Evolutionary conservation across 2,113 vertebrate species (phyloP), one percentile per base, ranked within the genome.

Genomic region (Cairina moschata): DNA sequence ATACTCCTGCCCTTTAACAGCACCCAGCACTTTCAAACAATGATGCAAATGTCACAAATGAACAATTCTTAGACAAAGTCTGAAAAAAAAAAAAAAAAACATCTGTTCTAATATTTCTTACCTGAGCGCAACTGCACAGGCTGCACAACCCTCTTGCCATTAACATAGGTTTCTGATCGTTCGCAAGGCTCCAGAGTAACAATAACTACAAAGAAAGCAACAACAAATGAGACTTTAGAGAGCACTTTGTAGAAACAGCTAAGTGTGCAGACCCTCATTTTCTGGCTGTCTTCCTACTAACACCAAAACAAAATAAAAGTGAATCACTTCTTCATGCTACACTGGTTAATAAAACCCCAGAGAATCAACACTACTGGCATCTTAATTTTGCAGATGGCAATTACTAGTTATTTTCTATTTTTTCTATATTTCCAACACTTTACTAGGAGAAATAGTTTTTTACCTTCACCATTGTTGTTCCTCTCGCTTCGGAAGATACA

Each of bases 161-260:
- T 99, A 80, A 99, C 99, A 0, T 99, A 99, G 2, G 99, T 99
- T 97, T 99, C 99, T 1, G 99, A 99, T 67, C 98, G 98, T 83
- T 99, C 99, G 89, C 99, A 99, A 42, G 99, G 99, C 91, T 99
- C 99, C 95, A 99, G 90, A 73, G 98, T 98, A 77, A 99, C 99
- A 25, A 99, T 98, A 80, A 99, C 99, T 99, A 95, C 23, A 50
- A 96, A 63, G 40, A 93, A 82, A 75, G 91, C n/a, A 94, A 55
- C 3, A 1, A 55, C 2, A 1, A 76, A 42, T 40, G 17, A 86
- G 36, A 75, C 26, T 82, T 84, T 3, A 25, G 60, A 65, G 20
- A 68, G 44, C 66, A 40, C 2, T 36, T 18, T 3, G 63, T 0
- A 82, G 48, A 34, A 87, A 74, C 21, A 76, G 2, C 32, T 25